Evolutionary conservation across 1,140 invertebrate genomes (phyloP), one percentile per base, ranked within the genome.

Genomic region (Stegodyphus dumicola): DNA sequence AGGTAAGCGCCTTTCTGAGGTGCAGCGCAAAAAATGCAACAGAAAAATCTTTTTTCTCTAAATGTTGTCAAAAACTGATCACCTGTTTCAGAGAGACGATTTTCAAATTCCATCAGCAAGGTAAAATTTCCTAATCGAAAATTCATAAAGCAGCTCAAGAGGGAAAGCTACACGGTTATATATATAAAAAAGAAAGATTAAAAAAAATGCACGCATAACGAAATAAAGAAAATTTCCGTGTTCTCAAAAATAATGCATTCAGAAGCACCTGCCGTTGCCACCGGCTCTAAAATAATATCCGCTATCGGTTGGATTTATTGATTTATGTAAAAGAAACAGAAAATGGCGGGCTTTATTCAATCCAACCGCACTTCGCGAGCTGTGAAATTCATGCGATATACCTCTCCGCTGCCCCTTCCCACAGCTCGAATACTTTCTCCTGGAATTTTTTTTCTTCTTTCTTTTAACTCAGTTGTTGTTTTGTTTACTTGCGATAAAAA

Each of bases 291-390:
- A 77, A 17, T 70, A 79, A 33, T 53, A 51, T n/a, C 60, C 49
- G 13, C 18, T 52, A 67, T 64, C 60, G 65, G 65, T 64, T 66
- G 17, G 53, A 53, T 64, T 49, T 79, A 79, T 79, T 17, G 77
- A 79, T 79, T 79, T 79, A 79, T 79, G 77, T 70, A 79, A 79
- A 79, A 79, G 77, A 79, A 79, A 79, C 77, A 79, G 17, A 79
- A 79, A 79, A 79, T 70, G 65, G 77, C 77, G 66, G 15, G 17
- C 66, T 79, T 79, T 79, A 79, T 79, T 79, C 77, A 79, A 79
- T 79, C 70, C 70, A 79, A 69, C 65, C 77, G 18, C 77, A 69
- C 65, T 79, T 79, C 77, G 15, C 66, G 77, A 70, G 52, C 77
- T 79, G 77, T 79, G 70, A 79, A 79, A 79, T 79, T 79, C 77